Evolutionary conservation across 92 coral and sea anemone genomes (phyloP), one percentile per base, ranked within the genome.

Genomic region (Virgularia gustaviana): DNA sequence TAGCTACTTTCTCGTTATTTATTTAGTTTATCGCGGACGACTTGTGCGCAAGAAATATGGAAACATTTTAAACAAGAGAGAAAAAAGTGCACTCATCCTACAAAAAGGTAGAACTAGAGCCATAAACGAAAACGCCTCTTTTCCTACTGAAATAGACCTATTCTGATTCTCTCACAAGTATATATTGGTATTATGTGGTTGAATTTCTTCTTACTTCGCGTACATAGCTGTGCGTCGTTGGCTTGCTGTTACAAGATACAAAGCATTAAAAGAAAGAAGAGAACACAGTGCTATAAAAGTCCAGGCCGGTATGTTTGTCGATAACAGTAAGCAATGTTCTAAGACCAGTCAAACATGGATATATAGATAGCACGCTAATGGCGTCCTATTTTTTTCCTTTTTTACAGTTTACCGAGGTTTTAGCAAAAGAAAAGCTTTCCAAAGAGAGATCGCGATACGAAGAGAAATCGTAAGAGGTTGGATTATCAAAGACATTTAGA

Each of bases 251-350:
- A 78, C 30, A 57, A 78, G 56, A 67, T 23, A 57, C 15, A 52
- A 78, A 35, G 63, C 28, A 42, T 49, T 57, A 18, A 53, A 32
- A 68, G 52, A 23, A 18, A 56, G 9, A 34, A 78, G 62, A 59
- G 41, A 57, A 47, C 55, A 71, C 13, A 29, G 76, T 10, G 96
- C 86, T 13, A 63, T 66, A 57, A 81, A 42, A 70, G 60, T 89
- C 13, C 96, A 89, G 54, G 83, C 91, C 15, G 82, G 96, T 89
- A 78, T 27, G 79, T 77, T 38, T n/a, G n/a, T n/a, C n/a, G n/a
- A n/a, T 1, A 20, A n/a, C 15, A 32, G 6, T 10, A 36, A 6
- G 29, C 52, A 29, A 12, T 7, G 41, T 10, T 2, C 12, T 1
- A 31, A 62, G 18, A 19, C 20, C 1, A 3, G 4, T 15, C n/a